Base-by-base conservation (phyloP, 1,140 invertebrate genomes). In the Aphelenchoides avenae region DNA sequence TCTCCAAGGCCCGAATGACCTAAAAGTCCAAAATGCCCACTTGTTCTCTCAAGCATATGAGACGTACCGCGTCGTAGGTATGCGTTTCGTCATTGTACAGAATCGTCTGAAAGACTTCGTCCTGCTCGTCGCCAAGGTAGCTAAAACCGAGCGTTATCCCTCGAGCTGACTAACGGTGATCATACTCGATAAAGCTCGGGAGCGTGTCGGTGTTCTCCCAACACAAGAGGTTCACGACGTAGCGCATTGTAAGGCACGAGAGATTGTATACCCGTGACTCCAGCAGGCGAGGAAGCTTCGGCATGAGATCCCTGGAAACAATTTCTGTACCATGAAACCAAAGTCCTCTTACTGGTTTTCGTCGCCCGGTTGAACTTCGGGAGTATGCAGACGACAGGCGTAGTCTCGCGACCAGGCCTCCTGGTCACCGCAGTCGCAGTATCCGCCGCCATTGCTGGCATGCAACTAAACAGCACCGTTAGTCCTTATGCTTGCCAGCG, bases 1-100 rank as follows among this genome's bases (percentile, higher is more conserved):
- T 5, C 27, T 61, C 60, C 22, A 75, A 49, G 5, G 70, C 72
- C 18, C 70, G 49, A 13, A 75, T 75, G 6, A 74, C 69, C 66
- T 68, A 22, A 42, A 68, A 11, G 13, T 2, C 13, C 20, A 39
- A 30, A 29, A 52, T n/a, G 31, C 64, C 34, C n/a, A 34, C 11
- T 31, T 18, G 7, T 33, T 54, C 30, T 36, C 34, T 13, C 18
- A 13, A 36, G 18, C 13, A 36, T 13, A 18, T 13, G 34, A 36
- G 34, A 30, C 51, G 40, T 20, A 71, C 71, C 15, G 56, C 64
- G 18, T 75, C 73, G 51, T 77, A 75, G 13, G 75, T 75, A 46
- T 75, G 73, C 5, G 73, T 75, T 58, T 75, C 73, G 48, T 75
- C 73, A 52, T 75, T 75, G 59, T 69, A 77, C 1, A 75, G 61